Base-by-base conservation (phyloP, 2,113 vertebrate genomes). In the Arvicanthis niloticus region DNA sequence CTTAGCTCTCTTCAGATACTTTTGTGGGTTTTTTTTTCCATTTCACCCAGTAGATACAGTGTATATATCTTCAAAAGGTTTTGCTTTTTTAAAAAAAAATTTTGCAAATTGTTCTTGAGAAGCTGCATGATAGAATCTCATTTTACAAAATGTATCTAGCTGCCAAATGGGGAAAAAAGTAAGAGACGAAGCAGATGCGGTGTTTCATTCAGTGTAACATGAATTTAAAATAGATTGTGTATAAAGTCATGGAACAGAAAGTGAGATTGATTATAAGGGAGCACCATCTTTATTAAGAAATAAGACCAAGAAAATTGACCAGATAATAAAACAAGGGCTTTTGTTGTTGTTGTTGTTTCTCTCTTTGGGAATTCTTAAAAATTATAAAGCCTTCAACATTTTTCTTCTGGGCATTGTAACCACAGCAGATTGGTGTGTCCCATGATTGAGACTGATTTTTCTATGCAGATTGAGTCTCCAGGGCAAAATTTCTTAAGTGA, bases 381-480 rank as follows among this genome's bases (percentile, higher is more conserved):
- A 87, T 96, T 94, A 96, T 87, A 96, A 97, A 97, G 87, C 70
- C 93, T 89, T 96, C 87, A 93, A 87, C 62, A 89, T 94, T 96
- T 98, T 95, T 89, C 95, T 98, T 96, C 89, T 56, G 96, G 97
- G 96, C 96, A 97, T 94, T 97, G 97, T 96, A 97, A 80, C 87
- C 89, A 81, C 60, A 96, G 65, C 65, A 97, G 82, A 93, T 97
- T 96, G 96, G 97, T 97, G 91, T 97, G 93, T 97, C 96, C 94
- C 96, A 97, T 97, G 97, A 97, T 92, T 92, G 96, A 96, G 78
- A 78, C 94, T 97, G 93, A 97, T 97, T 98, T 97, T 98, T 97
- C 93, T 96, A 96, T 98, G 97, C 94, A 97, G 96, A 97, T 98
- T 97, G 15, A 87, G 96, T 98, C 98, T 97, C 98, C 72, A 60